A percentile compares a stretch with the other conserved stretches of the same genome.
Evolutionary conservation across 2,888 invertebrate genomes (phyloP).

Genomic region (Griposia aprilina): DNA sequence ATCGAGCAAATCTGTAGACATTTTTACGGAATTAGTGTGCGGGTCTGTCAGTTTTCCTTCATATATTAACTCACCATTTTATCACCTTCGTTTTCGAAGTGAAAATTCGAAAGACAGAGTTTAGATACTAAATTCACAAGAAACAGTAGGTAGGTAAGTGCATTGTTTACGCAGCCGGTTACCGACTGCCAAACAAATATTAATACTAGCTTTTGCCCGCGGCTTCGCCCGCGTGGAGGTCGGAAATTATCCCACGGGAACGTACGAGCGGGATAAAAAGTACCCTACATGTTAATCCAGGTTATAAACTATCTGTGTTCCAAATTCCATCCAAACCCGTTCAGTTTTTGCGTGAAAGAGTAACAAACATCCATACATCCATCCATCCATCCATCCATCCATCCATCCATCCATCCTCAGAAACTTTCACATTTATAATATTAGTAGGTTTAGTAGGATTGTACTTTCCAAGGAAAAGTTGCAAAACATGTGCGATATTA

Average conservation of each 20-base stretch:
- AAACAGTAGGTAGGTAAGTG: conserved; percentile 18
- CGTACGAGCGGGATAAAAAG: too few relatives aligned
- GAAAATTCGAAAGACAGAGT: conserved; percentile 10
- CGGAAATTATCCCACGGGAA: too few relatives aligned
- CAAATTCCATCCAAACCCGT: too few relatives aligned
- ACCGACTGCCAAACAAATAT: conserved; percentile 22
- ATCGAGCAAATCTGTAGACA: background rate
- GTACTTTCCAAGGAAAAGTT: conserved; percentile 38
- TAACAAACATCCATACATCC: too few relatives aligned
- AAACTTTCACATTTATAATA: too few relatives aligned
- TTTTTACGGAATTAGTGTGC: background rate
- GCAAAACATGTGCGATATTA: background rate
- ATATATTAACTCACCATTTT: background rate
- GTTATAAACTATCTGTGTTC: too few relatives aligned
- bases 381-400: too few relatives aligned
- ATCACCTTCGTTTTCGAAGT: conserved; percentile 1
- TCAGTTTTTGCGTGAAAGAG: too few relatives aligned
- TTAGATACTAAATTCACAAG: background rate
- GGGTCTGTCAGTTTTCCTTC: background rate
- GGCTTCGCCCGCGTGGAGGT: too few relatives aligned
- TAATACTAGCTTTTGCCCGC: background rate
- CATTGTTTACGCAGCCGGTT: conserved; percentile 26
- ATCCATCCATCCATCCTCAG: too few relatives aligned
- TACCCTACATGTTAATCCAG: too few relatives aligned
- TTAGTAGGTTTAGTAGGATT: background rate